Evolutionary conservation across 1,140 invertebrate genomes (phyloP), one percentile per base, ranked within the genome.

Genomic region (Magallana ariakensis): DNA sequence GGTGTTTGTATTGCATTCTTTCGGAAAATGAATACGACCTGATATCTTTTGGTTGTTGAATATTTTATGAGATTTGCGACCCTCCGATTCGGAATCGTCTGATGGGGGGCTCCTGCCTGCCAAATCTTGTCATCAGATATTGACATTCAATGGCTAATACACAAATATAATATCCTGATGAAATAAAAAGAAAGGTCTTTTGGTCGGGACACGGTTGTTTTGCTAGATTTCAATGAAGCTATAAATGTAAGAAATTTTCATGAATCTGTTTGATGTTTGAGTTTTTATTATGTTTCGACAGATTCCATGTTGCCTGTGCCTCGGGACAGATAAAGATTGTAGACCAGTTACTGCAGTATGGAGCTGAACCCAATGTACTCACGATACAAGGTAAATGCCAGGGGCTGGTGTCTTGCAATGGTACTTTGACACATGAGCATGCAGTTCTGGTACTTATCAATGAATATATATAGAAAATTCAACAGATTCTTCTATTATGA

Each of bases 251-350:
- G 33, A 46, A 46, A 46, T 46, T 46, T 46, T 46, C 3, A 46
- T 46, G 33, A 46, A 5, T 46, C 33, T 46, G 33, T 46, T 46
- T 46, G 33, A 46, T 46, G 33, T 46, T 46, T 46, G 33, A 46
- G 33, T 46, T 46, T 46, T 46, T 46, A 46, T 46, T 46, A 46
- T 46, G 33, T 46, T 46, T 46, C 89, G 89, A 16, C 86, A 92
- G 91, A 33, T 92, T 92, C 56, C 92, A 92, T 87, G 87, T 91
- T 60, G 92, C 92, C 10, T 92, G 91, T 91, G 90, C 88, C 66
- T 22, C 88, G 58, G 93, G 92, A 15, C 89, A 90, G 56, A 62
- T 84, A 26, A 85, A 90, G 22, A 88, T 92, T 54, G 89, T 93
- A 56, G 92, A 92, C 57, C 57, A 88, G 15, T 85, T 93, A 46